These are phyloP conservation scores for Hedya salicella DNA, from an alignment of 2,888 invertebrate genomes.

Conservation along the genomic window DNA sequence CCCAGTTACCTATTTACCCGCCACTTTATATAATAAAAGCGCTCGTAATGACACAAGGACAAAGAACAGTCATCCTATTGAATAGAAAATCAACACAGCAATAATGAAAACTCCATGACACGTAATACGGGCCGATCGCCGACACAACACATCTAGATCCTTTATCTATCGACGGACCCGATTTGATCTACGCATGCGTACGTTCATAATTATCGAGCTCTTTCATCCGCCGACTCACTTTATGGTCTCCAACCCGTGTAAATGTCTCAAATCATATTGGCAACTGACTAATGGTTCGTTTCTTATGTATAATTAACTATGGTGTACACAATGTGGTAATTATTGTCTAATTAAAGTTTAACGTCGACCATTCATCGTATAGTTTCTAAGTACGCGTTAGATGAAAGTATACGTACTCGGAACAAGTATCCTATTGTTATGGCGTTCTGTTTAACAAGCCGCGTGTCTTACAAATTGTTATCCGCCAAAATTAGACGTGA, in stretches of 20 bases:
- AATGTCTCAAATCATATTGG: conserved; percentile 79
- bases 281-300: conserved; percentile 77
- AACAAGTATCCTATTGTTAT: conserved; percentile 22
- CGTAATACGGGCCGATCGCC: conserved; percentile 63
- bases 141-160: conserved; percentile 74
- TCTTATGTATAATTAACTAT: conserved; percentile 72
- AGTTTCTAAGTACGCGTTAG: conserved; percentile 21
- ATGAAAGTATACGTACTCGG: conserved; percentile 21
- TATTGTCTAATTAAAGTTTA: conserved; percentile 42
- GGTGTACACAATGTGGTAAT: conserved; percentile 54
- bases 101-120: conserved; percentile 40
- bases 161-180: conserved; percentile 79
- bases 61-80: too few relatives aligned
- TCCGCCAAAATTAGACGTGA: conserved; percentile 11
- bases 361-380: conserved; percentile 38
- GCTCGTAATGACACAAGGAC: too few relatives aligned
- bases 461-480: conserved; percentile 14
- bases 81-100: conserved; percentile 17
- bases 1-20: too few relatives aligned
- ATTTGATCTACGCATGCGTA: conserved; percentile 83
- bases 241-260: conserved; percentile 76
- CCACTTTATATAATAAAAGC: too few relatives aligned
- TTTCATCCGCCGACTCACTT: conserved; percentile 81
- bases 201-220: conserved; percentile 80
- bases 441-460: not conserved